These are phyloP conservation scores for Lepidostoma basale DNA, from an alignment of 1,140 invertebrate genomes.

Conservation along the genomic window DNA sequence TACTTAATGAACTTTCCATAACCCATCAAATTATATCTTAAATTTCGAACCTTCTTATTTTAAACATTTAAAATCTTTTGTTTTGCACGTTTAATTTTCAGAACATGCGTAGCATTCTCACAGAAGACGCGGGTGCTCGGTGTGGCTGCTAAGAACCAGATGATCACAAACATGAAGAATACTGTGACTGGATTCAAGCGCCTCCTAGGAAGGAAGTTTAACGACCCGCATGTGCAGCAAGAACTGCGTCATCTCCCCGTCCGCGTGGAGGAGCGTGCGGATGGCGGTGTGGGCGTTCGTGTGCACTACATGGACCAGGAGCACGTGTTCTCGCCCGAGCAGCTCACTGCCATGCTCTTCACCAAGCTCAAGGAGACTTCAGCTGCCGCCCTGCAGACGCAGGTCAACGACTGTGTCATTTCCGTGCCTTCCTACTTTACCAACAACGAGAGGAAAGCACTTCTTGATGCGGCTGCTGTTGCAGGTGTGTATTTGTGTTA, in stretches of 20 bases:
- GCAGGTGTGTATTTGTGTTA: no score
- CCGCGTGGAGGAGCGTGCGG: constrained; percentile 69
- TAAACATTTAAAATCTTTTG: no score
- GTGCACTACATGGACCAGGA: constrained; percentile 88
- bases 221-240: constrained; percentile 84
- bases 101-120: constrained; percentile 94
- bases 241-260: constrained; percentile 81
- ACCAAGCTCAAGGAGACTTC: constrained; percentile 96
- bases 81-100: constrained; percentile 61
- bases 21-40: no score
- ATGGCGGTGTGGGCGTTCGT: constrained; percentile 81
- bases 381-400: constrained; percentile 82
- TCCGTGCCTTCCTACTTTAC: constrained; percentile 95
- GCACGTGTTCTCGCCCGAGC: constrained; percentile 89
- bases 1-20: no score
- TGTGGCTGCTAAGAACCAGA: constrained; percentile 95
- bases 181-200: constrained; percentile 94
- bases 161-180: constrained; percentile 96
- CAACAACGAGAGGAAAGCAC: constrained; percentile 88
- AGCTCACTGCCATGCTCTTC: constrained; percentile 92
- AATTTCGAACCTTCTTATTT: no score
- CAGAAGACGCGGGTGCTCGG: constrained; percentile 91
- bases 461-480: constrained; percentile 88
- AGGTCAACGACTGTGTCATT: constrained; percentile 96
- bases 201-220: constrained; percentile 84